Conservation (phyloP, 2,113 vertebrate species). For the Erinaceus europaeus region DNA sequence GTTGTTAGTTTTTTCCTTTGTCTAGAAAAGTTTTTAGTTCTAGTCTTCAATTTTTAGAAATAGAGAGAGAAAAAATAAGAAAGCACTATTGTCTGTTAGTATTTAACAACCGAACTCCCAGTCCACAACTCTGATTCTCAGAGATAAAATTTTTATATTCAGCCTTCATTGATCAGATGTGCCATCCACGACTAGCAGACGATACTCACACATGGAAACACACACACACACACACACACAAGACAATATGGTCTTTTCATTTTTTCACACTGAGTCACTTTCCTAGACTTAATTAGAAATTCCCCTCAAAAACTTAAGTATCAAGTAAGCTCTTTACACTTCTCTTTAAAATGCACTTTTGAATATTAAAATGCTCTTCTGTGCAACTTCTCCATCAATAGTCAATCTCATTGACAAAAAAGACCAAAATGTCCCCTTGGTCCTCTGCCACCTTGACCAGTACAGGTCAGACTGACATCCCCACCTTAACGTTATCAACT, state of each 20-base stretch:
- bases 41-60: background rate
- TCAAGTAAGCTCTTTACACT: background rate
- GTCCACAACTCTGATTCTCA: background rate
- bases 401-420: background rate
- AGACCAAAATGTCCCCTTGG: slow-evolving; percentile 18
- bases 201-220: no score
- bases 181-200: no score
- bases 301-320: background rate
- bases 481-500: background rate
- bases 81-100: background rate
- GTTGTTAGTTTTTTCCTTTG: background rate
- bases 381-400: background rate
- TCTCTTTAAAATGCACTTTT: slow-evolving; percentile 10
- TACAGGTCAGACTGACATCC: background rate
- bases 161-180: background rate
- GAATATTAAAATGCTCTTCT: background rate
- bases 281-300: background rate
- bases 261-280: background rate
- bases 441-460: background rate
- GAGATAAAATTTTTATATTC: background rate
- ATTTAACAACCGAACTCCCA: background rate
- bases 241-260: background rate
- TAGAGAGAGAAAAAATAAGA: background rate
- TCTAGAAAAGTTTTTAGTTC: background rate
- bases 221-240: background rate